Base-by-base conservation (phyloP, 2,113 vertebrate species). In the Phaethon lepturus region DNA sequence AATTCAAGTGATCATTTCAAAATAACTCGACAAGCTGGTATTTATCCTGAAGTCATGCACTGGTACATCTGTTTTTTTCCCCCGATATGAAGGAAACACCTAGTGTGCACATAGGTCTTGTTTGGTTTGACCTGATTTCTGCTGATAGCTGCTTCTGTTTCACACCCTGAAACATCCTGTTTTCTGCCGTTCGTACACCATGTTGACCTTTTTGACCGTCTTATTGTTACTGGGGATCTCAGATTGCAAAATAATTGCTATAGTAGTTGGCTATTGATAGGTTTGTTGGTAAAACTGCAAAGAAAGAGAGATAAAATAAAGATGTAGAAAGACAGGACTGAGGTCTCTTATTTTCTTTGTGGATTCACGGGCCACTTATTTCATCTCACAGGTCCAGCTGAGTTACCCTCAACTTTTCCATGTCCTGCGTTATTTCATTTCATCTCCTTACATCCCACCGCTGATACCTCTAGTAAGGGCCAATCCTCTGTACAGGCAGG, bases 121-220 rank as follows among this genome's bases (percentile, higher is more conserved):
- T 77, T 71, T 53, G 50, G 5, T 47, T 90, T 49, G 24, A 52
- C 47, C 16, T 60, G 25, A 33, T 84, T 77, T 53, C 40, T 81
- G 33, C 55, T 66, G 26, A 29, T 29, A 13, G 23, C 9, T 2
- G 1, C 52, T 50, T 52, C 35, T 22, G 42, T 35, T 31, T 69
- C 63, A 15, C 40, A 19, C 18, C 33, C 22, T 3, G 6, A 35
- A 17, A 17, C 45, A 33, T 77, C 63, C 18, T 74, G 17, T 66
- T 71, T 68, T 25, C 22, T 79, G 2, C 45, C 38, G 0, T 16
- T 86, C 17, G 1, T 26, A 5, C 1, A 6, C 47, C 40, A 5
- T 42, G 2, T 0, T 22, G 49, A 29, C 17, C 18, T 69, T 67
- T 81, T 9, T 35, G 20, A 1, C 20, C 17, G 11, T 3, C 13